Conservation (phyloP, 2,888 invertebrate species). For the Cantharis lateralis region DNA sequence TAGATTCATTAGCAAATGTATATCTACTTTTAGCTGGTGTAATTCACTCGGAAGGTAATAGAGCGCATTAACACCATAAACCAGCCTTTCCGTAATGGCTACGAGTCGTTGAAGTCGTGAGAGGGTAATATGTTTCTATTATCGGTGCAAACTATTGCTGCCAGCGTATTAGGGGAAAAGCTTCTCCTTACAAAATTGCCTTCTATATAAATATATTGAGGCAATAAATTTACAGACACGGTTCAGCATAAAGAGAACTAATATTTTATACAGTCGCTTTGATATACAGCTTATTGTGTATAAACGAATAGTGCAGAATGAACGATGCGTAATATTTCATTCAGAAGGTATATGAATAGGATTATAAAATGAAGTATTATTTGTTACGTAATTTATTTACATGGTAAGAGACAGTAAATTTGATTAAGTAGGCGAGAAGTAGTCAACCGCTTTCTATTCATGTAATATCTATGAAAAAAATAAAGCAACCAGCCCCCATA, state of each 20-base stretch:
- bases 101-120: conserved; percentile 56
- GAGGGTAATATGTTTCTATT: conserved; percentile 60
- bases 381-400: conserved; percentile 27
- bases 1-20: conserved; percentile 37
- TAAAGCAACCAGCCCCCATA: background rate
- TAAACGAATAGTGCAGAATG: conserved; percentile 32
- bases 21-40: conserved; percentile 47
- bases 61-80: conserved; percentile 59
- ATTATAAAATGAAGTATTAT: conserved; percentile 30
- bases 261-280: conserved; percentile 53
- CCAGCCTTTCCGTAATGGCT: conserved; percentile 57
- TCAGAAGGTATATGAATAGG: conserved; percentile 25
- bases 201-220: conserved; percentile 59
- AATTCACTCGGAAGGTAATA: conserved; percentile 54
- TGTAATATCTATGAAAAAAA: background rate
- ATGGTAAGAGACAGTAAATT: conserved; percentile 12
- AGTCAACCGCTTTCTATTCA: background rate
- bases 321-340: conserved; percentile 31
- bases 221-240: conserved; percentile 56
- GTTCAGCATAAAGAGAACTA: conserved; percentile 56
- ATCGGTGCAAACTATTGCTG: conserved; percentile 55
- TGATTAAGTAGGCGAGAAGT: conserved; percentile 1
- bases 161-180: conserved; percentile 48
- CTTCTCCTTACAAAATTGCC: conserved; percentile 54
- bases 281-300: conserved; percentile 36